Base-by-base conservation (phyloP, 2,797 vertebrate genomes). In the Sus cebifrons region DNA sequence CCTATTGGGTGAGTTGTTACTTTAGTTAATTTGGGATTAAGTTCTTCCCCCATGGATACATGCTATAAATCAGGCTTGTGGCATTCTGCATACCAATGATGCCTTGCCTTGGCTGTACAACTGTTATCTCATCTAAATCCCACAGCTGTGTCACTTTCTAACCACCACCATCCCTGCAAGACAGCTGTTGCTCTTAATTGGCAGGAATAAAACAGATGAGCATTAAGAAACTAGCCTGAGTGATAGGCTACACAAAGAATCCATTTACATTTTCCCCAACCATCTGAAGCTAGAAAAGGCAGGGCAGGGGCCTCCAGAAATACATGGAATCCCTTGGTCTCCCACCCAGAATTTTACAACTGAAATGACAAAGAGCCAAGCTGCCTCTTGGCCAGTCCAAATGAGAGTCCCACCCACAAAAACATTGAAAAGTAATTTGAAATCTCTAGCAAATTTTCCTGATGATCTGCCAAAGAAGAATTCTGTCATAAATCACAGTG, bases 101-200 rank as follows among this genome's bases (percentile, higher is more conserved):
- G 96, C 93, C 97, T 96, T 98, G 85, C 97, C 94, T 97, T 84
- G 91, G 90, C 82, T 97, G 54, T 92, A 91, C 97, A 97, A 71
- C 96, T 98, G 98, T 98, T 97, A 93, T 95, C 97, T 95, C 96
- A 98, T 98, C 96, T 97, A 98, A 96, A 96, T 93, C 98, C 93
- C 97, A 97, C 98, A 98, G 98, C 97, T 98, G 98, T 97, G 97
- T 89, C 95, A 94, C 92, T 98, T 97, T 94, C 96, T 97, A 94
- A 95, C 67, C 70, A 98, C 98, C 95, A 94, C 96, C 98, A 90
- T 96, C 79, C 77, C 97, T 91, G n/a, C 20, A 91, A 97, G 95
- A 97, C 98, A 98, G 97, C 97, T 98, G 98, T 97, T 96, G 95
- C 92, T 98, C 95, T 96, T 97, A 95, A 96, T 97, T 98, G 97